Evolutionary conservation across 2,113 vertebrate species (phyloP), one percentile per base, ranked within the genome.

Genomic region (Merops nubicus): DNA sequence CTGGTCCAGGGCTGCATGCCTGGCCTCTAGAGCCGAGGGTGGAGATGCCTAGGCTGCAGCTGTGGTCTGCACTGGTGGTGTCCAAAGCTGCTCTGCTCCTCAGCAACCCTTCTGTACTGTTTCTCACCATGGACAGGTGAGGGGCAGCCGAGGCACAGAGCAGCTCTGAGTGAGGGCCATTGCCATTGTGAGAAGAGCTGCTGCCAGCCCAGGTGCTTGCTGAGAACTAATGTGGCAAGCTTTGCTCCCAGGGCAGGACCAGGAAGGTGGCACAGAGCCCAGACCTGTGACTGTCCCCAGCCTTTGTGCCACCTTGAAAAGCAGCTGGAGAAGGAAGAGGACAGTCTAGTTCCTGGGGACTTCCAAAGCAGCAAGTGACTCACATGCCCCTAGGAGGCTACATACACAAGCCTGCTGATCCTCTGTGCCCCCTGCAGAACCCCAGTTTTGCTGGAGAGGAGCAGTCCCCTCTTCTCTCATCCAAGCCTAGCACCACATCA

Each of bases 311-410:
- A 11, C 33, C 19, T 17, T 31, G 45, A 57, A 40, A 15, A 62
- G 56, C 15, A n/a, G n/a, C 54, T 47, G 11, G 11, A 56, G 26
- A 47, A 51, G 29, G 34, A 79, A 51, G 2, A 56, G 13, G 25
- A 40, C 40, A 60, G 33, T 11, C 50, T 19, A 14, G 33, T 26
- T 20, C 43, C 34, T 8, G 11, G 8, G 36, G 9, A 19, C 26
- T 40, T 47, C 31, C 18, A 67, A 16, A 84, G 54, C 36, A 45
- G 38, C 7, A 64, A 19, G 8, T 12, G 15, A 64, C 1, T 33
- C 1, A 0, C 34, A 7, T 38, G 8, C 12, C 34, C 17, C 1
- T 8, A 29, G 31, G 25, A 51, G 33, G 36, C 50, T 31, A 56
- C 18, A 5, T 6, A 21, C 6, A 11, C 29, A 17, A 51, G 11